These are phyloP conservation scores for Noctua pronuba DNA, from an alignment of 2,888 invertebrate species.

Conservation along the genomic window DNA sequence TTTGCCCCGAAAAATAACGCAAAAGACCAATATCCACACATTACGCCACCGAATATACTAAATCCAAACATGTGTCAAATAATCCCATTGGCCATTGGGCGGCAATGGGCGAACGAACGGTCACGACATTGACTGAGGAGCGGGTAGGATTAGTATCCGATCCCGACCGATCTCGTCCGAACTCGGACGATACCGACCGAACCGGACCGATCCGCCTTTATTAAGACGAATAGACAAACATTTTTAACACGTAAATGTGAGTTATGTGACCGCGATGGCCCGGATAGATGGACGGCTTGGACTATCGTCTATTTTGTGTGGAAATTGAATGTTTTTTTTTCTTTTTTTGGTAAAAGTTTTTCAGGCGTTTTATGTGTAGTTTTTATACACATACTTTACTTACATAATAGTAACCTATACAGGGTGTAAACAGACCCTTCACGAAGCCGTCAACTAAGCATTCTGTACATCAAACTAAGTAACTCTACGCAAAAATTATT, in stretches of 20 bases:
- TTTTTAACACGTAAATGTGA: constrained; percentile 79
- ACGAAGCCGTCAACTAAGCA: no score
- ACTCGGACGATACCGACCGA: constrained; percentile 61
- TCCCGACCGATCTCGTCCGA: constrained; percentile 55
- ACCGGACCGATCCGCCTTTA: constrained; percentile 78
- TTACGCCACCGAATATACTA: constrained; percentile 52
- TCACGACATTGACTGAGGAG: constrained; percentile 80
- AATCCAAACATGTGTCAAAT: constrained; percentile 78
- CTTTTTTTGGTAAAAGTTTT: neutral
- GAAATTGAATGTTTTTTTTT: constrained; percentile 53
- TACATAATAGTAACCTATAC: neutral
- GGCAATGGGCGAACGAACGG: constrained; percentile 67
- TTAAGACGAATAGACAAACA: constrained; percentile 83
- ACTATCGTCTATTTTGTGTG: constrained; percentile 34
- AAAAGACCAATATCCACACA: constrained; percentile 23
- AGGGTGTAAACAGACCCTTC: no score
- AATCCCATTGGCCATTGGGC: constrained; percentile 74
- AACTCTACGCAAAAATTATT: no score
- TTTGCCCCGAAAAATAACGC: constrained; percentile 19
- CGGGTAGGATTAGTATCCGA: constrained; percentile 77
- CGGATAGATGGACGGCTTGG: constrained; percentile 58
- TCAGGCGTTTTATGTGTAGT: neutral
- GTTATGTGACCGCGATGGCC: constrained; percentile 64
- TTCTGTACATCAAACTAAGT: no score
- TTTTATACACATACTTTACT: neutral